These are phyloP conservation scores for Pseudomyrmex gracilis DNA, from an alignment of 1,140 invertebrate species.

Conservation along the genomic window DNA sequence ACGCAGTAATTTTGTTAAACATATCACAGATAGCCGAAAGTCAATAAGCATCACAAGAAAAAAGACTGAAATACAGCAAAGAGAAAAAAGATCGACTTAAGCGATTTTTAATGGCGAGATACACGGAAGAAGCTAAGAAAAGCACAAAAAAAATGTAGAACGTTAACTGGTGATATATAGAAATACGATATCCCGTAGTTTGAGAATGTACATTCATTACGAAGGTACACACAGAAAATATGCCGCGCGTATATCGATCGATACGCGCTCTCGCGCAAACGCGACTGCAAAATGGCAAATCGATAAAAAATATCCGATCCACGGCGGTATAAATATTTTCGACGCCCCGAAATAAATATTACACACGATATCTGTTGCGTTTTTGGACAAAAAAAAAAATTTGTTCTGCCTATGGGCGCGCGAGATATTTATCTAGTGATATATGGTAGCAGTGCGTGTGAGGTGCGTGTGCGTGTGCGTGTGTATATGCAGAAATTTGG, in stretches of 20 bases:
- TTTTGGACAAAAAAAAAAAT: slow-evolving; percentile 29
- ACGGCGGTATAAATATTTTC: slow-evolving; percentile 45
- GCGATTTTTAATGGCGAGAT: not conserved
- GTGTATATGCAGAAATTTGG: slow-evolving; percentile 24
- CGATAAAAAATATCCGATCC: slow-evolving; percentile 41
- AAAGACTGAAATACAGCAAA: not conserved
- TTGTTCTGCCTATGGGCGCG: slow-evolving; percentile 19
- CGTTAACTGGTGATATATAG: not conserved
- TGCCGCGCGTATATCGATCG: not conserved
- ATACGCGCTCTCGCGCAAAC: not conserved
- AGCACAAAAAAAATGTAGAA: not conserved
- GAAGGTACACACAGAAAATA: slow-evolving; percentile 5
- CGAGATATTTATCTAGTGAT: slow-evolving; percentile 56
- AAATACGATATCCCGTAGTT: not conserved
- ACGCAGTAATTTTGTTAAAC: slow-evolving; percentile 14
- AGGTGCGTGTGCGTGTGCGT: not conserved
- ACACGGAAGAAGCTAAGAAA: not conserved
- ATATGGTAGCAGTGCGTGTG: not conserved
- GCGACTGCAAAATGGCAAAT: slow-evolving; percentile 26
- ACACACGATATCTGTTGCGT: not conserved
- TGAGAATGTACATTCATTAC: not conserved
- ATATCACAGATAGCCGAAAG: not conserved
- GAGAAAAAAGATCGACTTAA: not conserved
- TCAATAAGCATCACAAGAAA: not conserved
- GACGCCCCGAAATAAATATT: slow-evolving; percentile 46